Conservation (phyloP, 2,113 vertebrate genomes). For the Callopanchax toddi region DNA sequence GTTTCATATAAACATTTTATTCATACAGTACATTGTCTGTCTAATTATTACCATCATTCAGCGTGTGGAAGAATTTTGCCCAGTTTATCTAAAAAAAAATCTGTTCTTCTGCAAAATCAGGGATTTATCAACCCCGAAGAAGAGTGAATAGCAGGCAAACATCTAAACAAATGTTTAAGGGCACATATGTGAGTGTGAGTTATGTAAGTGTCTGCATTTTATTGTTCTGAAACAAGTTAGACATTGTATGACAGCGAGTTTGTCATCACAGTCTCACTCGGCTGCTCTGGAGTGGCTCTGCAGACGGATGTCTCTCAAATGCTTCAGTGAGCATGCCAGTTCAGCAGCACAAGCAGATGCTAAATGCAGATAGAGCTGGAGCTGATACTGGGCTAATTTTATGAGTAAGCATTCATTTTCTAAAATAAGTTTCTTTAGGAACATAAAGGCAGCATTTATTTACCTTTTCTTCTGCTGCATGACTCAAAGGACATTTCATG, state of each 20-base stretch:
- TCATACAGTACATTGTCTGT: not conserved
- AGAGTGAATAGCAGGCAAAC: slow-evolving; percentile 19
- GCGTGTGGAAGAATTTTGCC: slow-evolving; percentile 1
- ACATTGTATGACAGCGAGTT: slow-evolving; percentile 65
- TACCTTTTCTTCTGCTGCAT: no score
- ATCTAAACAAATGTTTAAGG: slow-evolving; percentile 26
- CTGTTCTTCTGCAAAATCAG: slow-evolving; percentile 17
- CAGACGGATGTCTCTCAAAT: slow-evolving; percentile 71
- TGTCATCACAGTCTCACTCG: slow-evolving; percentile 63
- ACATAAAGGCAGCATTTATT: not conserved
- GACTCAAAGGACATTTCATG: not conserved
- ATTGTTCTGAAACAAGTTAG: slow-evolving; percentile 36
- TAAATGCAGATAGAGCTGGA: slow-evolving; percentile 55
- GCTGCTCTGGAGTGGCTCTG: slow-evolving; percentile 61
- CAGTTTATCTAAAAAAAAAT: slow-evolving; percentile 3
- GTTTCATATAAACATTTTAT: not conserved
- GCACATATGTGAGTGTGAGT: slow-evolving; percentile 48
- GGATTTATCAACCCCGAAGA: slow-evolving; percentile 24
- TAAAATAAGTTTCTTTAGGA: not conserved
- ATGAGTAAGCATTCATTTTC: slow-evolving; percentile 10
- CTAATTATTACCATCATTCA: not conserved
- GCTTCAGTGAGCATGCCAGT: slow-evolving; percentile 54
- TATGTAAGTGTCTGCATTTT: slow-evolving; percentile 19
- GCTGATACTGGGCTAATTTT: slow-evolving; percentile 47
- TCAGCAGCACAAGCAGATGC: slow-evolving; percentile 70